Evolutionary conservation across 2,888 invertebrate species (phyloP).

Genomic region (Chironomus riparius): DNA sequence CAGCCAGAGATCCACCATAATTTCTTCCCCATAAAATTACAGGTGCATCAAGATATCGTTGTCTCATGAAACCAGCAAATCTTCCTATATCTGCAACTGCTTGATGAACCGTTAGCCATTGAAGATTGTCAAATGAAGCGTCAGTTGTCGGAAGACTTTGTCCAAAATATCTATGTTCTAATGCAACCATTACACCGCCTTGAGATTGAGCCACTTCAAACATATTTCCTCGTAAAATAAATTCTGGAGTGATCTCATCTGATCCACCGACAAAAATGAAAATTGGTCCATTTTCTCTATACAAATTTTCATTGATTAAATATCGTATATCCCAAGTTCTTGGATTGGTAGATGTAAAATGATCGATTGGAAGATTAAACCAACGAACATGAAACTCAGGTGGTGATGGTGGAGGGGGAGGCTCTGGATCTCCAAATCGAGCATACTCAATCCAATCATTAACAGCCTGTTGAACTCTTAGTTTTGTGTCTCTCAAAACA

Average conservation of each 20-base stretch:
- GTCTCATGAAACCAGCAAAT: slow-evolving; percentile 9
- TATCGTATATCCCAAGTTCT: slow-evolving; percentile 10
- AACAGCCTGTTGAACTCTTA: neutral
- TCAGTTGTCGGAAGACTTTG: slow-evolving; percentile 21
- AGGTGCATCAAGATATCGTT: neutral
- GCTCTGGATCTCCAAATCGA: neutral
- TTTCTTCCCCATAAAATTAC: slow-evolving; percentile 26
- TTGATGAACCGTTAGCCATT: slow-evolving; percentile 27
- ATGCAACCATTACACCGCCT: slow-evolving; percentile 6
- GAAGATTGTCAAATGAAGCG: slow-evolving; percentile 20
- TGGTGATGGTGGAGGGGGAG: neutral
- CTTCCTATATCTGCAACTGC: slow-evolving; percentile 24
- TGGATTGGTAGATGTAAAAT: neutral
- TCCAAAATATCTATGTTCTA: slow-evolving; percentile 26
- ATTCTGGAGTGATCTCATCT: neutral
- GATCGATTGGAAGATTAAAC: neutral
- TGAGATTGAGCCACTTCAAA: slow-evolving; percentile 14
- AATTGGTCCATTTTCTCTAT: slow-evolving; percentile 16
- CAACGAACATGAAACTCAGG: neutral
- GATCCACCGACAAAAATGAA: slow-evolving; percentile 19
- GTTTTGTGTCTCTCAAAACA: neutral
- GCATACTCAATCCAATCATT: neutral
- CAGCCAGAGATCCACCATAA: slow-evolving; percentile 24
- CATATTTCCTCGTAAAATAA: slow-evolving; percentile 18
- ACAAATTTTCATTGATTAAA: neutral